Evolutionary conservation across 2,888 invertebrate species (phyloP).

Genomic region (Pterostichus madidus): DNA sequence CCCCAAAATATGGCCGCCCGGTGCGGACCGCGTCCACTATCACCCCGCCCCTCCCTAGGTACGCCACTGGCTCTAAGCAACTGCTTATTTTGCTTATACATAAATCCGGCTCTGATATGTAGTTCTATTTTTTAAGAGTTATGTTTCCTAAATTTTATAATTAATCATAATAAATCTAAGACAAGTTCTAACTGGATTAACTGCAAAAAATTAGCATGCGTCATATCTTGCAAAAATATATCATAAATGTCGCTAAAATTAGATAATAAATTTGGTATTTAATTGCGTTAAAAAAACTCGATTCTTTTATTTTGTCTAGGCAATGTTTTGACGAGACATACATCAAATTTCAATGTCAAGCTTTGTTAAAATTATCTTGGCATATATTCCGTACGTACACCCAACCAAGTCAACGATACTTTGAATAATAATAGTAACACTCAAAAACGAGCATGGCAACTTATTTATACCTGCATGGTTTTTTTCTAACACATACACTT

Average conservation of each 20-base stretch:
- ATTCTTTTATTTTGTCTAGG: constrained; percentile 34
- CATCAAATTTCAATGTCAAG: constrained; percentile 47
- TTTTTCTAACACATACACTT: neutral
- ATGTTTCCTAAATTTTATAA: neutral
- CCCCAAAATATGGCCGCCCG: no score
- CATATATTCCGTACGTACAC: constrained; percentile 29
- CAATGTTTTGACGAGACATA: constrained; percentile 35
- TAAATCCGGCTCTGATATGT: no score
- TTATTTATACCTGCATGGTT: constrained; percentile 31
- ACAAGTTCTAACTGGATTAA: constrained; percentile 8
- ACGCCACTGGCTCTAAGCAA: no score
- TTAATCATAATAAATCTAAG: neutral
- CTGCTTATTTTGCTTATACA: no score
- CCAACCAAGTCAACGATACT: constrained; percentile 40
- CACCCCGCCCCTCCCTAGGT: no score
- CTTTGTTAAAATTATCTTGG: constrained; percentile 52
- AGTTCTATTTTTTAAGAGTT: no score
- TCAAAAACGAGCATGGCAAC: constrained; percentile 14
- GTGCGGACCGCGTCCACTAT: no score
- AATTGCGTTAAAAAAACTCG: neutral
- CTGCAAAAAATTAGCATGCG: constrained; percentile 11
- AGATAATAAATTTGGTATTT: constrained; percentile 24
- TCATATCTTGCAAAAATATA: constrained; percentile 18
- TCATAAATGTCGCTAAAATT: constrained; percentile 29
- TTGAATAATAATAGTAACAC: constrained; percentile 40